Base-by-base conservation (phyloP, 2,113 vertebrate genomes). In the Corydoras sp. region DNA sequence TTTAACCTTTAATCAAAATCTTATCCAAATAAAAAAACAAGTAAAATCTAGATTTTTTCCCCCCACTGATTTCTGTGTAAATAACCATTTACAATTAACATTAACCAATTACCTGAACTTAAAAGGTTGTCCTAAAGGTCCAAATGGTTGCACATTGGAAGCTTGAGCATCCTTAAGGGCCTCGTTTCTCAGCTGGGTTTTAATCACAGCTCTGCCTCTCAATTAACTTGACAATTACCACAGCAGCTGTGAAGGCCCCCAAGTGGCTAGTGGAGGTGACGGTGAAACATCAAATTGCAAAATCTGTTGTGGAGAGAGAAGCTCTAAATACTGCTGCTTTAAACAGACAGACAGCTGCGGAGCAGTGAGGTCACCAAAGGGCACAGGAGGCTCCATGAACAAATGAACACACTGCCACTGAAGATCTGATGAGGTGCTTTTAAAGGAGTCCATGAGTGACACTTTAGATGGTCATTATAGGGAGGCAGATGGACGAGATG, bases 321-420 rank as follows among this genome's bases (percentile, higher is more conserved):
- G 59, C 29, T 24, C 74, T 9, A 10, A 68, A 51, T 49, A 65
- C 4, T 49, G 12, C 15, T 10, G 58, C 67, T 71, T 61, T 60
- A 32, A 76, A 69, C 15, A 81, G 72, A 68, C 29, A 2, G 1
- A 18, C 29, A 56, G 79, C 76, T 79, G 83, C 74, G 81, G 79
- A 75, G 75, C 65, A 58, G 79, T 66, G 69, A 78, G 79, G 82
- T 84, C 76, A 82, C 65, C 75, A 76, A 75, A 82, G 62, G 72
- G 70, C 70, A 67, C 72, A 58, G 29, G 65, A n/a, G 61, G 72
- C 77, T 56, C 64, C 30, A 14, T 4, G 58, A 73, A 78, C 77
- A 75, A 84, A 78, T 62, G 64, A 62, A 65, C 31, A 12, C 32
- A 66, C 12, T n/a, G 15, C 56, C 61, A 51, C n/a, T 29, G 59